Conservation (phyloP, 2,888 invertebrate genomes). For the Cacoxenus indagator region DNA sequence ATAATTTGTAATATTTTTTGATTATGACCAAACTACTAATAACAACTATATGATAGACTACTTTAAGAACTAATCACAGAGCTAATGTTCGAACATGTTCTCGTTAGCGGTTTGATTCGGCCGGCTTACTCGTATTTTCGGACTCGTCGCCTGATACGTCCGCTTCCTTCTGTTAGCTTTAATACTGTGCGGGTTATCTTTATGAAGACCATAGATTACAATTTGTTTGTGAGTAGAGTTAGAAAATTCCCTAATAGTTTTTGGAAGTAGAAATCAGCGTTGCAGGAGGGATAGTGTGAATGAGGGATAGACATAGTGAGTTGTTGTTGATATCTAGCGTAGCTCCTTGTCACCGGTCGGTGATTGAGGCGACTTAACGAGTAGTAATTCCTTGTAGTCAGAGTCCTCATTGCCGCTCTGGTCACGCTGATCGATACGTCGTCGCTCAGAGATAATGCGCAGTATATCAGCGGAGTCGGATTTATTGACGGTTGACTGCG, state of each 20-base stretch:
- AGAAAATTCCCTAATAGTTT: slow-evolving; percentile 53
- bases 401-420: slow-evolving; percentile 69
- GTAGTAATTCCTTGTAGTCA: slow-evolving; percentile 68
- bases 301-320: not conserved
- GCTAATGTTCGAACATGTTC: slow-evolving; percentile 58
- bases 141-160: too few species aligned
- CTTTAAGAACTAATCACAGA: slow-evolving; percentile 67
- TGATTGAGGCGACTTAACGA: slow-evolving; percentile 68
- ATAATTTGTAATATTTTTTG: not conserved
- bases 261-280: not conserved
- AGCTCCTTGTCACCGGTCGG: slow-evolving; percentile 55
- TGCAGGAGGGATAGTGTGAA: not conserved
- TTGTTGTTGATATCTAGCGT: not conserved
- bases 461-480: slow-evolving; percentile 70
- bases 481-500: slow-evolving; percentile 48
- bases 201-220: slow-evolving; percentile 62
- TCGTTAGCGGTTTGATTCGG: not conserved
- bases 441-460: slow-evolving; percentile 70
- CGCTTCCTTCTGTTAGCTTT: slow-evolving; percentile 20
- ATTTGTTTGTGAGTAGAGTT: slow-evolving; percentile 25
- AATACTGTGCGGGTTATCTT: slow-evolving; percentile 23
- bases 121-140: too few species aligned
- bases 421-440: slow-evolving; percentile 69
- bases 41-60: slow-evolving; percentile 26
- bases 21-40: not conserved